Evolutionary conservation across 2,888 invertebrate species (phyloP), one percentile per base, ranked within the genome.

Genomic region (Cantharis lateralis): DNA sequence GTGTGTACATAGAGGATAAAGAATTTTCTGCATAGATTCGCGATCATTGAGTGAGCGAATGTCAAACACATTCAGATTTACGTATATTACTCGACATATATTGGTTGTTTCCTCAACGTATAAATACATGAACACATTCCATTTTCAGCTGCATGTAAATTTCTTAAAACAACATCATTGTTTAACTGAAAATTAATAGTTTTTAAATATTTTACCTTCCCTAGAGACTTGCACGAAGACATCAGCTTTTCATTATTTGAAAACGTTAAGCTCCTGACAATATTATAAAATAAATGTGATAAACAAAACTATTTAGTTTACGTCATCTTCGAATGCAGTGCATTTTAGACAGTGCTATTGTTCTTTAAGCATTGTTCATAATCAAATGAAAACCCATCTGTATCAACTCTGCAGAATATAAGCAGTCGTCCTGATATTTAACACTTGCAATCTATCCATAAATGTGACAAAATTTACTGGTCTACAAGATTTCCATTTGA

Each of bases 1-100:
- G 85, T 85, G 84, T 85, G 85, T 85, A 85, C 85, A 85, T 85
- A 85, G 84, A 84, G 84, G 84, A 85, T 84, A 82, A 84, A 84
- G 84, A 84, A 84, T 81, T 80, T 81, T 78, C 78, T 82, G 81
- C 82, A 82, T 82, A 80, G 83, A 82, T 84, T 83, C 82, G 83
- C 82, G 81, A 81, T 81, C 80, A 78, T 81, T 81, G 82, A 82
- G 82, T 83, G 83, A 79, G 82, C 79, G 82, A 83, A 83, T 83
- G 83, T 83, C 82, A 83, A 81, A 82, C 80, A 81, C 80, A 74
- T 66, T 32, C 68, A 73, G 71, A 71, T 70, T 76, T 68, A 64
- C 26, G 24, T 69, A 48, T 70, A 48, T 63, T 18, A 18, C 24
- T 18, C n/a, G 18, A 66, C 64, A 66, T 48, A 48, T 48, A 48